Conservation (phyloP, 2,888 invertebrate genomes). For the Barypeithes pellucidus region DNA sequence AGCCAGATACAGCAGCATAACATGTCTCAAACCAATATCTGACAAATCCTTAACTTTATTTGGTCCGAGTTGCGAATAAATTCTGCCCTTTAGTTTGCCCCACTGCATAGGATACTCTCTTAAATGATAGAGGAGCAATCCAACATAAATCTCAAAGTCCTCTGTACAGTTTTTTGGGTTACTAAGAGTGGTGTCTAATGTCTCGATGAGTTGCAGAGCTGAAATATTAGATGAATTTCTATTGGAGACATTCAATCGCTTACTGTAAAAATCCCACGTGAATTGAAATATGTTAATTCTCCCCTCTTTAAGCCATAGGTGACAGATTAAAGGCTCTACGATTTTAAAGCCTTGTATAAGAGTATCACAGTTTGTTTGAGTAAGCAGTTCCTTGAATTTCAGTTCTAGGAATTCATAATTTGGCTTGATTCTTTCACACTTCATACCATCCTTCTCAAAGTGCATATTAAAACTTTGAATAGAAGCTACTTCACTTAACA, state of each 20-base stretch:
- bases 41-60: slow-evolving; percentile 66
- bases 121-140: slow-evolving; percentile 64
- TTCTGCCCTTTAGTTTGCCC: slow-evolving; percentile 67
- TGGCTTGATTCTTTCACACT: slow-evolving; percentile 55
- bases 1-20: slow-evolving; percentile 64
- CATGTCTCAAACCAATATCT: slow-evolving; percentile 64
- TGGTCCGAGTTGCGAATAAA: slow-evolving; percentile 68
- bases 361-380: slow-evolving; percentile 54
- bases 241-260: slow-evolving; percentile 61
- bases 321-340: slow-evolving; percentile 61
- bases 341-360: slow-evolving; percentile 60
- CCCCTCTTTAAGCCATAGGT: slow-evolving; percentile 64
- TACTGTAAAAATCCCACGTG: slow-evolving; percentile 68
- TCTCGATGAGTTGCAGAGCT: slow-evolving; percentile 56
- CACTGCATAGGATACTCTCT: slow-evolving; percentile 65
- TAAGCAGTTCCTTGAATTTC: slow-evolving; percentile 60
- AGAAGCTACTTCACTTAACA: slow-evolving; percentile 61
- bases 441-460: slow-evolving; percentile 52
- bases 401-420: slow-evolving; percentile 62
- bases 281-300: slow-evolving; percentile 65
- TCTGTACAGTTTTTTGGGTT: slow-evolving; percentile 58
- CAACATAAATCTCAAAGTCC: slow-evolving; percentile 66
- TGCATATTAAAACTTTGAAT: slow-evolving; percentile 57
- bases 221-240: slow-evolving; percentile 53
- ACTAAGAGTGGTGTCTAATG: slow-evolving; percentile 58